A percentile compares a stretch with the other conserved stretches of the same genome.
Evolutionary conservation across 1,140 invertebrate genomes (phyloP).

Genomic region (Panulirus ornatus): DNA sequence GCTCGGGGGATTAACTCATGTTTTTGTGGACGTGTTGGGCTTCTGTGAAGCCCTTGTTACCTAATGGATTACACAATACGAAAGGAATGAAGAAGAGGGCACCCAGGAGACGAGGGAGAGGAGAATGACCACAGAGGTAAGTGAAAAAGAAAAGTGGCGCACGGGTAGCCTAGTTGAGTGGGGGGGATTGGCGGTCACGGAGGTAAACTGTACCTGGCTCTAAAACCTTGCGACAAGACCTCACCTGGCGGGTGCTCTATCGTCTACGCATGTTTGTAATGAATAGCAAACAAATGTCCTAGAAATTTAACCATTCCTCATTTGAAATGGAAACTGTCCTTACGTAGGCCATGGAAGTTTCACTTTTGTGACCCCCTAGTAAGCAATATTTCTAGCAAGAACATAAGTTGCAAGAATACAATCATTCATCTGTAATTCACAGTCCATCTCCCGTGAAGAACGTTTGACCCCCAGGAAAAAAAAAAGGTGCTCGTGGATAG

Average conservation of each 20-base stretch:
- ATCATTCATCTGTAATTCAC: neutral
- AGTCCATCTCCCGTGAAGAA: too few species aligned
- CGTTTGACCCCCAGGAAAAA: too few species aligned
- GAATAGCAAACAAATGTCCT: too few species aligned
- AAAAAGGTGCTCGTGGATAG: neutral
- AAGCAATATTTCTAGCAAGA: neutral
- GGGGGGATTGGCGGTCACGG: neutral
- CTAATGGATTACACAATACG: slow-evolving; percentile 39
- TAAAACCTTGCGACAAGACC: neutral
- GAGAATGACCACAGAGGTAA: slow-evolving; percentile 69
- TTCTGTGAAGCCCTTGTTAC: slow-evolving; percentile 16
- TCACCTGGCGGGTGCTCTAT: neutral
- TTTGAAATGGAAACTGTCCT: neutral
- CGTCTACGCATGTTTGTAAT: neutral
- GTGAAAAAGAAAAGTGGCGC: slow-evolving; percentile 41
- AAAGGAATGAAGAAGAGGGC: slow-evolving; percentile 60
- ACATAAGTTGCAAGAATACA: neutral
- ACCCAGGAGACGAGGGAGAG: slow-evolving; percentile 49
- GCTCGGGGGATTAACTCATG: slow-evolving; percentile 24
- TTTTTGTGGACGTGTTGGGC: slow-evolving; percentile 35
- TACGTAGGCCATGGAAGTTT: neutral
- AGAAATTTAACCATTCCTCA: neutral
- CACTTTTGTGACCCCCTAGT: neutral
- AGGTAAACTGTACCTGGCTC: neutral
- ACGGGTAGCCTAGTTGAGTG: slow-evolving; percentile 29